These are phyloP conservation scores for Eremobia ochroleuca DNA, from an alignment of 2,888 invertebrate genomes.

Conservation along the genomic window DNA sequence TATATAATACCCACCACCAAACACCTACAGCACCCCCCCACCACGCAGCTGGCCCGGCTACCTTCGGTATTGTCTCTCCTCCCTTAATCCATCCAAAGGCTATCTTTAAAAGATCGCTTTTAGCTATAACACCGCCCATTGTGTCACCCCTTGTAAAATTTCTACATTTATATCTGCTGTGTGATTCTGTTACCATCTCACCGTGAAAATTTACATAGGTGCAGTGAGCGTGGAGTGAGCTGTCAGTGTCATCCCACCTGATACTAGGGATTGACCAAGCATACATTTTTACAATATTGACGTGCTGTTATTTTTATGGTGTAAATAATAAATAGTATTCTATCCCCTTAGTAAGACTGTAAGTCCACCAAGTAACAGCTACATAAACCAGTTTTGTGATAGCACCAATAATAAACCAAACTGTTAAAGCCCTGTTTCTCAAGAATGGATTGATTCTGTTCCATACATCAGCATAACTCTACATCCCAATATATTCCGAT, in stretches of 20 bases:
- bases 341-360: no score
- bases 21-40: not conserved
- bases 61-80: not conserved
- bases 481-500: slow-evolving; percentile 11
- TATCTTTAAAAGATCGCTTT: not conserved
- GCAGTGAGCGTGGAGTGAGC: no score
- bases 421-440: not conserved
- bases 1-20: not conserved
- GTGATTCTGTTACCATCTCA: no score
- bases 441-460: not conserved
- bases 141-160: not conserved
- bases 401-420: not conserved
- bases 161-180: no score
- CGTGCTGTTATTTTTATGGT: no score
- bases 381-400: not conserved
- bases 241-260: no score
- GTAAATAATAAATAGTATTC: no score
- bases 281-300: no score
- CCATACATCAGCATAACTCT: not conserved
- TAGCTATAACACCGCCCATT: no score
- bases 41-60: no score
- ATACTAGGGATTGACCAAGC: no score
- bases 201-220: no score
- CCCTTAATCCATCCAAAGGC: not conserved
- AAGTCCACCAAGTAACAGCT: not conserved